phyloP scores from a whole-genome alignment of 1,140 invertebrate genomes.

The Choristoneura fumiferana region DNA sequence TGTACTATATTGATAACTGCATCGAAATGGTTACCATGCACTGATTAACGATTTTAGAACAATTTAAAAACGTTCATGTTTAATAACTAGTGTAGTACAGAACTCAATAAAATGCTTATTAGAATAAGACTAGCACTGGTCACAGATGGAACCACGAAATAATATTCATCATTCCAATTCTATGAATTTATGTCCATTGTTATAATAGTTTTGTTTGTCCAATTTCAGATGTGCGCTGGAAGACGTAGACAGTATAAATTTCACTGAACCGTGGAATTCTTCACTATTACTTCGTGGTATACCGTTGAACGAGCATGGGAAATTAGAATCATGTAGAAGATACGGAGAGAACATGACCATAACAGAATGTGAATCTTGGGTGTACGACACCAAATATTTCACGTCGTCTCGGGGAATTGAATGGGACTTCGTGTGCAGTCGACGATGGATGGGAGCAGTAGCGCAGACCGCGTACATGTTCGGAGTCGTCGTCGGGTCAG shows the following conservation, averaged over 20 bases:
- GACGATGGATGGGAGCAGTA: constrained; percentile 87
- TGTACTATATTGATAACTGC: too few species aligned
- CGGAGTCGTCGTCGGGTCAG: constrained; percentile 89
- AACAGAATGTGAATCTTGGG: constrained; percentile 80
- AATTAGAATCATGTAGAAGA: constrained; percentile 80
- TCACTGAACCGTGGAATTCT: constrained; percentile 73
- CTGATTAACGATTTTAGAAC: too few species aligned
- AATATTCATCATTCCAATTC: too few species aligned
- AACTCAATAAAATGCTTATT: too few species aligned
- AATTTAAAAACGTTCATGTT: too few species aligned
- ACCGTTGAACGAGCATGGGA: constrained; percentile 73
- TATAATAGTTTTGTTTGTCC: constrained; percentile 25
- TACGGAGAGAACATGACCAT: constrained; percentile 72
- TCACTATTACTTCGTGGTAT: constrained; percentile 69
- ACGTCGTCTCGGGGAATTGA: constrained; percentile 85
- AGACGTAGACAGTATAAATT: constrained; percentile 53
- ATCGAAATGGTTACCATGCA: too few species aligned
- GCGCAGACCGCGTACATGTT: constrained; percentile 92
- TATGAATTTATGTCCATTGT: too few species aligned
- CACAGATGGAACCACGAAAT: too few species aligned
- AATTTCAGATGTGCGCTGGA: constrained; percentile 62
- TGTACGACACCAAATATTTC: constrained; percentile 85
- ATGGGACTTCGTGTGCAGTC: constrained; percentile 91
- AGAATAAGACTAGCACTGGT: too few species aligned
- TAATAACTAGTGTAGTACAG: too few species aligned